Evolutionary conservation across 2,113 vertebrate species (phyloP).

Genomic region (Egretta garzetta): DNA sequence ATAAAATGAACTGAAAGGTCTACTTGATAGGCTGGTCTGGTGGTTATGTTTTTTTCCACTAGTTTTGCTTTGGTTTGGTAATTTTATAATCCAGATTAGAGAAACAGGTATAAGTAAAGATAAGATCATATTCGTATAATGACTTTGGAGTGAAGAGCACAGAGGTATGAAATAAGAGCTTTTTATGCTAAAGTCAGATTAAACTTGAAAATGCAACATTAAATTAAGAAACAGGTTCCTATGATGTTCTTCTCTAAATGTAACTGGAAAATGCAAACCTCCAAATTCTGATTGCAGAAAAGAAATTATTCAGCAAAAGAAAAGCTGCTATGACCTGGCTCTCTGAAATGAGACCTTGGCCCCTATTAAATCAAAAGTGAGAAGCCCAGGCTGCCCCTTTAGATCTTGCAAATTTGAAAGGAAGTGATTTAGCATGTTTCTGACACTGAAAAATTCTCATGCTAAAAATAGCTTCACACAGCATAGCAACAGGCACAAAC

Average conservation of each 20-base stretch:
- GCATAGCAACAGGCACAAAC: not conserved
- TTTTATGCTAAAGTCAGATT: not conserved
- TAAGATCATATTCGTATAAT: not conserved
- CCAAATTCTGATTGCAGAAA: not conserved
- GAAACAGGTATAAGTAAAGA: not conserved
- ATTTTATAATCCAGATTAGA: not conserved
- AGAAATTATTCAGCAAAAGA: not conserved
- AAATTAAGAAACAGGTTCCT: not conserved
- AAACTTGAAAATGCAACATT: not conserved
- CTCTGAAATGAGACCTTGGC: not conserved
- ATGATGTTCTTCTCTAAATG: not conserved
- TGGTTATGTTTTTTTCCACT: not conserved
- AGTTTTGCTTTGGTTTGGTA: not conserved
- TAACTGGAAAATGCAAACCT: not conserved
- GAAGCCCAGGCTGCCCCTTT: not conserved
- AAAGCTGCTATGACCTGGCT: not conserved
- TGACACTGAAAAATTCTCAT: not conserved
- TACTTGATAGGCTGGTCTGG: not conserved
- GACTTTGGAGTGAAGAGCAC: not conserved
- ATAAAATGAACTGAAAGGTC: not conserved
- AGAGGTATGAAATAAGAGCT: not conserved
- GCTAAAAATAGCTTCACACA: not conserved
- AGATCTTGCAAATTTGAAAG: not conserved
- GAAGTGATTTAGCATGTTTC: not conserved
- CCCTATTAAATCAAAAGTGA: not conserved